Evolutionary conservation across 2,797 vertebrate genomes (phyloP).

Genomic region (Eurystomus glaucurus): DNA sequence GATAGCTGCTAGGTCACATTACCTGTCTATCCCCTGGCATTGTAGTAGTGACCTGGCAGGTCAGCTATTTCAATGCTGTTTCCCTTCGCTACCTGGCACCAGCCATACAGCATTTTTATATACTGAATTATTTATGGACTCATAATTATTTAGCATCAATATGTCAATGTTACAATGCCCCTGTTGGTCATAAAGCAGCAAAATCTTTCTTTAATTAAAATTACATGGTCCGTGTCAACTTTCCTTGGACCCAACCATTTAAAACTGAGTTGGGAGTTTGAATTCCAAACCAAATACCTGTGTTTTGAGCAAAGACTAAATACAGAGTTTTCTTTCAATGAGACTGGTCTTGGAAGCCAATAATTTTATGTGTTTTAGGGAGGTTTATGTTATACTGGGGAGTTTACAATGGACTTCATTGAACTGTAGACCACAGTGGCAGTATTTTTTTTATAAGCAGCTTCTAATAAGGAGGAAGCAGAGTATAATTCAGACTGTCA

Average conservation of each 20-base stretch:
- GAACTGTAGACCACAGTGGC: constrained; percentile 64
- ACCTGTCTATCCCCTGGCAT: constrained; percentile 19
- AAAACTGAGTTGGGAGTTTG: constrained; percentile 74
- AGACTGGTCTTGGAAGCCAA: constrained; percentile 73
- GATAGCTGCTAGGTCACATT: constrained; percentile 44
- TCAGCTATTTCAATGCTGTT: constrained; percentile 37
- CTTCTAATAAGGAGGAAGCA: constrained; percentile 72
- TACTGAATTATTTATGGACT: constrained; percentile 75
- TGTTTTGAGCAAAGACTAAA: constrained; percentile 76
- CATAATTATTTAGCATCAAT: constrained; percentile 75
- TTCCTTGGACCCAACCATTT: constrained; percentile 76
- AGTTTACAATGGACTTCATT: constrained; percentile 77
- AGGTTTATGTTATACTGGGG: constrained; percentile 72
- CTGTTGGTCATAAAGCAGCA: constrained; percentile 69
- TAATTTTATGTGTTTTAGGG: constrained; percentile 75
- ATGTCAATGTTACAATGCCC: constrained; percentile 72
- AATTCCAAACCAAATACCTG: constrained; percentile 70
- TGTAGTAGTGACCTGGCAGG: constrained; percentile 19
- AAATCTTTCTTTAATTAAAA: constrained; percentile 81
- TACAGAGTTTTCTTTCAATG: constrained; percentile 70
- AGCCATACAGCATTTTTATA: constrained; percentile 62
- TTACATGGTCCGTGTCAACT: constrained; percentile 77
- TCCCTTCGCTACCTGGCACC: constrained; percentile 41
- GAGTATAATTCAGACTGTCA: constrained; percentile 72
- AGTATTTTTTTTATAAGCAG: constrained; percentile 58